Conservation (phyloP, 1,140 invertebrate genomes). For the Eumaeus atala region DNA sequence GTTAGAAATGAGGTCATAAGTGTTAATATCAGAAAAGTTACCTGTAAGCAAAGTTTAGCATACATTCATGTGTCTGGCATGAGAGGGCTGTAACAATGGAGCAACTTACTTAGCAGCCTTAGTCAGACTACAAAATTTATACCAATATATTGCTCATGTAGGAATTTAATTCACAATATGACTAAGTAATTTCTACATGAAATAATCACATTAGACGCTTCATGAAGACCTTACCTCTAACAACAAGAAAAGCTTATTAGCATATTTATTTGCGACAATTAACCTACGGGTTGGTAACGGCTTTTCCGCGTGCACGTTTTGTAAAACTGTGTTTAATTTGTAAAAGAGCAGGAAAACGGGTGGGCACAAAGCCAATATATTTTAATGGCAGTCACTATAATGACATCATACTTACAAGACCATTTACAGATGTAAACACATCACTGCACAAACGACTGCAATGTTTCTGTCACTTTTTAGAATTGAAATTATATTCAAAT, state of each 20-base stretch:
- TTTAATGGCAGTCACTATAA: slow-evolving; percentile 66
- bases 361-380: slow-evolving; percentile 71
- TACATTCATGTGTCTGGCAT: too few species aligned
- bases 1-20: too few species aligned
- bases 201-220: slow-evolving; percentile 3
- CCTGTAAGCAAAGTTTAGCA: too few species aligned
- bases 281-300: slow-evolving; percentile 51
- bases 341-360: slow-evolving; percentile 60
- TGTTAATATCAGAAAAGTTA: too few species aligned
- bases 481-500: slow-evolving; percentile 2
- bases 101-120: too few species aligned
- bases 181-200: slow-evolving; percentile 10
- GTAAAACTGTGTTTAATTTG: slow-evolving; percentile 53
- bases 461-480: slow-evolving; percentile 25
- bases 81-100: too few species aligned
- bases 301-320: slow-evolving; percentile 56
- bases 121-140: background rate
- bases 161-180: too few species aligned
- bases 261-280: slow-evolving; percentile 39
- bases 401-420: slow-evolving; percentile 72
- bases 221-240: background rate
- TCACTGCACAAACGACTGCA: slow-evolving; percentile 41
- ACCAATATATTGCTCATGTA: too few species aligned
- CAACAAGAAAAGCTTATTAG: slow-evolving; percentile 23
- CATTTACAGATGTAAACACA: slow-evolving; percentile 71